phyloP scores from a whole-genome alignment of 2,797 vertebrate genomes.

The Argya squamiceps region DNA sequence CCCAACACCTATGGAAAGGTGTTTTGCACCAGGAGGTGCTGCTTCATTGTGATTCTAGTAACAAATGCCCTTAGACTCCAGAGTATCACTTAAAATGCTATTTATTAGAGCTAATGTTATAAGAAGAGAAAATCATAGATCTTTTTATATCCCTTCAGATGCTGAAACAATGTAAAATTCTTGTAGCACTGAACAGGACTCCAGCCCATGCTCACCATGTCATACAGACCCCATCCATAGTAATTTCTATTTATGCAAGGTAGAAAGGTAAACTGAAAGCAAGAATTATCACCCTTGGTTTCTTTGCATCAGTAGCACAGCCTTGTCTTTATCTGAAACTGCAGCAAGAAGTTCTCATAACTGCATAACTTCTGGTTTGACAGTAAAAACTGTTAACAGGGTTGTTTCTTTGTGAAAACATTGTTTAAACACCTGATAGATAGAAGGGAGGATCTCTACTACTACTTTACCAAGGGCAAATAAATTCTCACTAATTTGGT shows the following conservation, averaged over 20 bases:
- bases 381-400: neutral
- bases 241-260: neutral
- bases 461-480: neutral
- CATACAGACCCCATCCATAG: neutral
- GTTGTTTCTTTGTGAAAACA: neutral
- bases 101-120: neutral
- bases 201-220: neutral
- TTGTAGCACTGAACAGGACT: neutral
- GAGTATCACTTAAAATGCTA: neutral
- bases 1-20: neutral
- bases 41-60: neutral
- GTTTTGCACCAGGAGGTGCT: neutral
- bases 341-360: neutral
- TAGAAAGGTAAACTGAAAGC: neutral
- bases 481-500: neutral
- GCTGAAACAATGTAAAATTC: neutral
- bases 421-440: neutral
- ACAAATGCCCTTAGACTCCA: neutral
- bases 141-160: neutral
- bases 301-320: neutral
- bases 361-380: neutral
- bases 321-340: neutral
- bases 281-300: neutral
- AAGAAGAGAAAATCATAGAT: neutral
- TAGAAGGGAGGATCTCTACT: neutral